These are phyloP conservation scores for Empidonax alnorum DNA, from an alignment of 2,113 vertebrate genomes.

Conservation along the genomic window DNA sequence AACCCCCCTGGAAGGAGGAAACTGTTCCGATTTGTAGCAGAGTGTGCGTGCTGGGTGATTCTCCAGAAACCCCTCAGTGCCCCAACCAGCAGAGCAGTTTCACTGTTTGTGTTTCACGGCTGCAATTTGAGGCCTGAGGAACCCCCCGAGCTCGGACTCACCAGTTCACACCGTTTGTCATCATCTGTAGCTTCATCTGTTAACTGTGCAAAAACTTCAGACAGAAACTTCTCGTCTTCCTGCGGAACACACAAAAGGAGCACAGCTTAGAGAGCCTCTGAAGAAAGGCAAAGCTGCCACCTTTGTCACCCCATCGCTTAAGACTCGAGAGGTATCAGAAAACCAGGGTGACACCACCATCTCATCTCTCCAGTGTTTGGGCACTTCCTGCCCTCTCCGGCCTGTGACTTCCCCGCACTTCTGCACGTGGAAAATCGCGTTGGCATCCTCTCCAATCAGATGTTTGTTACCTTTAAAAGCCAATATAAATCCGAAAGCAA, in stretches of 20 bases:
- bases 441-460: background rate
- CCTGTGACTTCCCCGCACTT: background rate
- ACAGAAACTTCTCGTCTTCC: constrained; percentile 99
- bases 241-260: constrained; percentile 68
- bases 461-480: background rate
- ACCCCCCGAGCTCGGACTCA: constrained; percentile 55
- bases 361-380: background rate
- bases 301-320: background rate
- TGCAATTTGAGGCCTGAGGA: background rate
- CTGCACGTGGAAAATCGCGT: rapidly evolving
- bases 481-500: background rate
- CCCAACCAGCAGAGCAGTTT: background rate
- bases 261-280: background rate
- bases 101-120: background rate
- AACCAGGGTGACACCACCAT: background rate
- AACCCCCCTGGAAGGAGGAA: background rate
- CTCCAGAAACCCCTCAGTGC: background rate
- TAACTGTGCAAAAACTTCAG: constrained; percentile 98
- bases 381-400: background rate
- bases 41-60: background rate
- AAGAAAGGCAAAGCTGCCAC: background rate
- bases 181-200: constrained; percentile 97
- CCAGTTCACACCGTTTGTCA: constrained; percentile 94
- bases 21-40: background rate
- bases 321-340: background rate